Evolutionary conservation across 1,140 invertebrate genomes (phyloP).

Genomic region (Drosophila serrata): DNA sequence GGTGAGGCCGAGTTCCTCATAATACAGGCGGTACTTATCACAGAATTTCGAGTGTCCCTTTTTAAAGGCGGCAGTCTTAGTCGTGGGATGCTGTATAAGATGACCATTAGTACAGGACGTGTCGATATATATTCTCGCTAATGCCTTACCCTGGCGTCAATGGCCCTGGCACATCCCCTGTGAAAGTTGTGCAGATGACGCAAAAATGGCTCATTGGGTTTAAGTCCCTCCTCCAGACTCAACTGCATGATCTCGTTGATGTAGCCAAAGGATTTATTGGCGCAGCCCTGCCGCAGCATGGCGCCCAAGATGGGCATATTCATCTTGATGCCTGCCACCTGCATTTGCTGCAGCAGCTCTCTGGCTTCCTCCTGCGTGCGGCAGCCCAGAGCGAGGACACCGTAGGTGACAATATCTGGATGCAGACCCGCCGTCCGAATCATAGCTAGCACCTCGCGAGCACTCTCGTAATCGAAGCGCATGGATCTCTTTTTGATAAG

Average conservation of each 20-base stretch:
- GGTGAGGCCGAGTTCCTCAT: constrained; percentile 86
- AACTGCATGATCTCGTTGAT: constrained; percentile 89
- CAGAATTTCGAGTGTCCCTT: constrained; percentile 86
- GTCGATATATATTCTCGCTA: neutral
- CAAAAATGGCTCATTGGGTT: constrained; percentile 87
- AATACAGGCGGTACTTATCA: constrained; percentile 86
- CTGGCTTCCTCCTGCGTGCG: constrained; percentile 87
- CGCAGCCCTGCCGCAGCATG: constrained; percentile 88
- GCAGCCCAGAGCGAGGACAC: constrained; percentile 93
- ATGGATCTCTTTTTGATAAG: constrained; percentile 92
- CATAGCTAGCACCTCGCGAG: constrained; percentile 88
- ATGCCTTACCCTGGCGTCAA: constrained; percentile 85
- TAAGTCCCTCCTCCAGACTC: constrained; percentile 87
- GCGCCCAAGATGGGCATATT: constrained; percentile 91
- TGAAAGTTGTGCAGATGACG: constrained; percentile 87
- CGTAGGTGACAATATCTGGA: constrained; percentile 94
- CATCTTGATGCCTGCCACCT: constrained; percentile 88
- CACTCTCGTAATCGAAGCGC: constrained; percentile 88
- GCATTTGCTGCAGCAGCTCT: constrained; percentile 90
- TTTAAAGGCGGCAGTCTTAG: constrained; percentile 71
- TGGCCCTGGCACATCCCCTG: constrained; percentile 82
- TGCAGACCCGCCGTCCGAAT: constrained; percentile 88
- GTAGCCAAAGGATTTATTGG: constrained; percentile 88
- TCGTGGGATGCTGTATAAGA: constrained; percentile 62
- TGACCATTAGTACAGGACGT: neutral